Evolutionary conservation across 37 sponge, comb jelly and placozoan species (phyloP).

Genomic region (Beroe forskalii): DNA sequence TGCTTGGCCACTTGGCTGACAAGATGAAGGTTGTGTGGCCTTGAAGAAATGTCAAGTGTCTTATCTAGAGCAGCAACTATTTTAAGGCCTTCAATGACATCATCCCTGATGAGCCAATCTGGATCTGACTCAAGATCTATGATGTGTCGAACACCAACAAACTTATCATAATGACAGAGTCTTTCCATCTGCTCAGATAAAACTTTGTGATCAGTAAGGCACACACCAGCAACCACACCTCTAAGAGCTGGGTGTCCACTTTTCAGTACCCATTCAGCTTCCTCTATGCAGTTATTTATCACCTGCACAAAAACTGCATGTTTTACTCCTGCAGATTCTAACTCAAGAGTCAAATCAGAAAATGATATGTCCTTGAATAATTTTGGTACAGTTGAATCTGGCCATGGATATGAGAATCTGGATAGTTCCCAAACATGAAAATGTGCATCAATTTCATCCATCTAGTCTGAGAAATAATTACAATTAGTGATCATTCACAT

Average conservation of each 20-base stretch:
- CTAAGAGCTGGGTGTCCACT: background rate
- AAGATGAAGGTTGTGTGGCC: conserved; percentile 44
- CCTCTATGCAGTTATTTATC: conserved; percentile 21
- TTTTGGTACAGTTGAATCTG: background rate
- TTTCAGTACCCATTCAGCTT: conserved; percentile 30
- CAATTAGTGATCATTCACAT: too few relatives aligned
- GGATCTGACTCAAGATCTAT: background rate
- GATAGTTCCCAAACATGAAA: conserved; percentile 53
- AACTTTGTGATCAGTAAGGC: conserved; percentile 11
- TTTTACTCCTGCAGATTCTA: background rate
- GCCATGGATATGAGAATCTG: conserved; percentile 41
- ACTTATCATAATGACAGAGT: conserved; percentile 6
- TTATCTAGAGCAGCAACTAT: conserved; percentile 30
- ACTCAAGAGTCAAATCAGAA: background rate
- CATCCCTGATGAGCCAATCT: conserved; percentile 24
- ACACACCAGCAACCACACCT: conserved; percentile 45
- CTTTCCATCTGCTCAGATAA: background rate
- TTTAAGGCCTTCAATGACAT: conserved; percentile 32
- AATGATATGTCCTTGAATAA: background rate
- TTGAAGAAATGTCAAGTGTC: conserved; percentile 4
- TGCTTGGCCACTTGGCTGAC: background rate
- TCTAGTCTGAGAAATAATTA: too few relatives aligned
- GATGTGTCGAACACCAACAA: conserved; percentile 57
- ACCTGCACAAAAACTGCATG: conserved; percentile 26
- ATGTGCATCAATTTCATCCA: conserved; percentile 23